phyloP scores from a whole-genome alignment of 2,797 vertebrate genomes.

The Oreochromis mossambicus region DNA sequence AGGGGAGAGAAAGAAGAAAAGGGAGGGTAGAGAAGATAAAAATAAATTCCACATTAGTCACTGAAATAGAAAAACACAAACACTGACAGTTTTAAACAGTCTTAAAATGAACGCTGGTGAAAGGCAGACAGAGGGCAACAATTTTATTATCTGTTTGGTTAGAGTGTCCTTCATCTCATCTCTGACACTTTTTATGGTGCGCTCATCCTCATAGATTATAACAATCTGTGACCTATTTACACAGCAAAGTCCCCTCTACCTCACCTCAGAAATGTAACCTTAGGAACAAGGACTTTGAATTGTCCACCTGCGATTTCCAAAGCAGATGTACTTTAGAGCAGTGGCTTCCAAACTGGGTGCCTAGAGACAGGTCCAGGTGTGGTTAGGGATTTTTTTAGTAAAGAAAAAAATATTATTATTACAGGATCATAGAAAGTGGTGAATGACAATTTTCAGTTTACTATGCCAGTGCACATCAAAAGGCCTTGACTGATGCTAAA shows the following conservation, averaged over 20 bases:
- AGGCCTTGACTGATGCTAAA: background rate
- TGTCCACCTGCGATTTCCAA: slow-evolving; percentile 35
- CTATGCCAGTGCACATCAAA: background rate
- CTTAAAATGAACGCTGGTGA: slow-evolving; percentile 31
- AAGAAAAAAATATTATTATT: background rate
- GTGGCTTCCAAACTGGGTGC: background rate
- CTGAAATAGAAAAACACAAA: slow-evolving; percentile 22
- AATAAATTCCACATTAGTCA: slow-evolving; percentile 46
- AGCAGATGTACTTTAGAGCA: slow-evolving; percentile 2
- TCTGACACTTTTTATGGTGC: slow-evolving; percentile 51
- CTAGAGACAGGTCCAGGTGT: background rate
- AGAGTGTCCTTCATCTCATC: slow-evolving; percentile 50
- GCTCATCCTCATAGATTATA: slow-evolving; percentile 37
- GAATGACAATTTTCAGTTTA: background rate
- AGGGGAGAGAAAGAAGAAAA: background rate
- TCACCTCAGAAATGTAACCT: slow-evolving; percentile 46
- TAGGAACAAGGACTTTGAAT: slow-evolving; percentile 34
- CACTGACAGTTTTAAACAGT: slow-evolving; percentile 28
- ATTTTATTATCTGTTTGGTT: slow-evolving; percentile 54
- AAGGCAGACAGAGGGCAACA: slow-evolving; percentile 19
- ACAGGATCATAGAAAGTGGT: background rate
- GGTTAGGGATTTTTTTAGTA: background rate
- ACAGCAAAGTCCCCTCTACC: slow-evolving; percentile 24
- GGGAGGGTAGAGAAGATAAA: background rate
- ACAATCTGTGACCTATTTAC: slow-evolving; percentile 64